Evolutionary conservation across 1,140 invertebrate species (phyloP).

Genomic region (Solen grandis): DNA sequence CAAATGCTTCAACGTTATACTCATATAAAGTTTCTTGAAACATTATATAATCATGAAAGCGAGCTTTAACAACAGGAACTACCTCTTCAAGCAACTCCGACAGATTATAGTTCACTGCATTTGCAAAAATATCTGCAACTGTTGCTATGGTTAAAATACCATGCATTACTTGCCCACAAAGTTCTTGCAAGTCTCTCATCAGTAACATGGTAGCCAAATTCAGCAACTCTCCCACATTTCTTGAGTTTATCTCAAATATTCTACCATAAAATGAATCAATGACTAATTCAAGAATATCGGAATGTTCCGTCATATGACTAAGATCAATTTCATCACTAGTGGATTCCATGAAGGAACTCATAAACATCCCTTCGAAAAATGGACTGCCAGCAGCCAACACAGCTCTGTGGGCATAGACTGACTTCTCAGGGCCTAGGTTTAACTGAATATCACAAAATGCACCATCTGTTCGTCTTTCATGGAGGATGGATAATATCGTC

Average conservation of each 20-base stretch:
- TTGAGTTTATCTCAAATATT: not conserved
- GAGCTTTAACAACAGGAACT: not conserved
- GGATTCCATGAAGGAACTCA: not conserved
- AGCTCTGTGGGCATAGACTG: not conserved
- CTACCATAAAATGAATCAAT: not conserved
- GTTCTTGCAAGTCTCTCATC: not conserved
- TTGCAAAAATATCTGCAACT: not conserved
- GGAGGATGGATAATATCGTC: not conserved
- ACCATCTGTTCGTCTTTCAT: not conserved
- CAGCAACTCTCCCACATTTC: not conserved
- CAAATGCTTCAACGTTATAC: not conserved
- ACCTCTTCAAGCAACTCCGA: not conserved
- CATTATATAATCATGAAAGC: not conserved
- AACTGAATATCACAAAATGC: not conserved
- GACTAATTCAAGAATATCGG: not conserved
- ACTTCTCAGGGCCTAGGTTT: not conserved
- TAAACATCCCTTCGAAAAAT: not conserved
- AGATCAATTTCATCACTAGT: not conserved
- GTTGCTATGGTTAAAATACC: not conserved
- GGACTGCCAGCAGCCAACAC: not conserved
- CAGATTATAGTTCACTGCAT: not conserved
- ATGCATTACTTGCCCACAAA: not conserved
- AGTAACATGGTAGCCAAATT: not conserved
- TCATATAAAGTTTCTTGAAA: not conserved
- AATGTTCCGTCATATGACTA: not conserved